Base-by-base conservation (phyloP, 2,888 invertebrate genomes). In the Lucinisca nassula region DNA sequence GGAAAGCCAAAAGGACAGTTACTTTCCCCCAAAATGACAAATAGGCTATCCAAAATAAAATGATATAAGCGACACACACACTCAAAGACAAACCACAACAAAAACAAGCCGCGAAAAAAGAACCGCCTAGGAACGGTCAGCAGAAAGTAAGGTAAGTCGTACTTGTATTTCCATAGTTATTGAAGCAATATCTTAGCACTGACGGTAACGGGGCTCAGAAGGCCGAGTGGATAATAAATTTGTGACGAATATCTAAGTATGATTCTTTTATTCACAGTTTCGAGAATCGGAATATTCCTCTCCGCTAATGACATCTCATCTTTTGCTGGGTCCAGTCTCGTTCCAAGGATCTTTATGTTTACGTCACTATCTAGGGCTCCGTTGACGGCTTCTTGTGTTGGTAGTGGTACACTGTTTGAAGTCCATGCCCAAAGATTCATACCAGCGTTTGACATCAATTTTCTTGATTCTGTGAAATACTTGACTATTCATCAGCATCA, bases 141-240 rank as follows among this genome's bases (percentile, higher is more conserved):
- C n/a, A n/a, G n/a, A n/a, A n/a, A n/a, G n/a, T n/a, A 27, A 40
- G 79, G 75, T 79, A 74, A 82, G 21, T 55, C 75, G n/a, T 35
- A 76, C 14, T 72, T 67, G 21, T 45, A 17, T n/a, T 78, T 79
- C 80, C 84, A 84, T 37, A 84, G 37, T 10, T 75, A 38, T 40
- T 87, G 87, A 8, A 87, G 77, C 4, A 81, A 24, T 30, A 87
- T n/a, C 51, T 87, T 87, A n/a, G 77, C 78, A 38, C 70, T 40
- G 14, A 84, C 49, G 14, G 80, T 81, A 0, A 81, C 67, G 6
- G 79, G 81, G 51, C 74, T 79, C 17, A 84, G 58, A 0, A 84
- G 24, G 14, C 82, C 81, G 17, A 84, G 40, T 2, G 84, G 84
- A 49, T 84, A 78, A 61, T 77, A 87, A n/a, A 61, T 61, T n/a